A percentile compares a stretch with the other conserved stretches of the same genome.
These are phyloP conservation scores for Episyrphus balteatus DNA, from an alignment of 1,140 invertebrate genomes.

Conservation along the genomic window DNA sequence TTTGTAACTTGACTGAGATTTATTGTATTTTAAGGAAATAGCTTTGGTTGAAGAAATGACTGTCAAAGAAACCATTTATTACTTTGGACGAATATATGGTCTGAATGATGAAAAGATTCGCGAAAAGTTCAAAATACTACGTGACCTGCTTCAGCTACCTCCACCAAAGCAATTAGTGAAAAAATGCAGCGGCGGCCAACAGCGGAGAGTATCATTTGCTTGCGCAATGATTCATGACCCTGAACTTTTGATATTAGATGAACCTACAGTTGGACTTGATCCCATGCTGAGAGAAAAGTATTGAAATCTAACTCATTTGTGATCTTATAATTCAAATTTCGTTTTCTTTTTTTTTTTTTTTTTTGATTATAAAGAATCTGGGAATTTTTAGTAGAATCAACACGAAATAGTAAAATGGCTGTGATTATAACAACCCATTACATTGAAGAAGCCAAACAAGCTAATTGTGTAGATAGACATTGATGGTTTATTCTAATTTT, in stretches of 20 bases:
- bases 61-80: constrained; percentile 71
- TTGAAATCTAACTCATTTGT: neutral
- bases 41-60: constrained; percentile 79
- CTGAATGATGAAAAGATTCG: constrained; percentile 54
- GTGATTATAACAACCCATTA: constrained; percentile 92
- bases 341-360: constrained; percentile 2
- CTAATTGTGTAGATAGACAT: constrained; percentile 54
- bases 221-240: constrained; percentile 78
- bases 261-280: constrained; percentile 87
- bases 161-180: constrained; percentile 48
- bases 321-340: too few species aligned
- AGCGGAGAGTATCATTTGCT: constrained; percentile 76
- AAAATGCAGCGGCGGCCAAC: constrained; percentile 75
- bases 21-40: constrained; percentile 53
- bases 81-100: constrained; percentile 79
- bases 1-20: neutral
- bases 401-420: constrained; percentile 52
- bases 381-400: constrained; percentile 69
- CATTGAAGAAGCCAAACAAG: constrained; percentile 81
- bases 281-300: constrained; percentile 76
- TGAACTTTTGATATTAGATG: constrained; percentile 79
- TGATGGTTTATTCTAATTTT: neutral
- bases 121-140: constrained; percentile 55
- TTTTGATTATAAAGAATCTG: constrained; percentile 74
- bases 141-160: constrained; percentile 62